A percentile compares a stretch with the other conserved stretches of the same genome.
Conservation (phyloP, 2,888 invertebrate genomes). For the Agriopis marginaria region DNA sequence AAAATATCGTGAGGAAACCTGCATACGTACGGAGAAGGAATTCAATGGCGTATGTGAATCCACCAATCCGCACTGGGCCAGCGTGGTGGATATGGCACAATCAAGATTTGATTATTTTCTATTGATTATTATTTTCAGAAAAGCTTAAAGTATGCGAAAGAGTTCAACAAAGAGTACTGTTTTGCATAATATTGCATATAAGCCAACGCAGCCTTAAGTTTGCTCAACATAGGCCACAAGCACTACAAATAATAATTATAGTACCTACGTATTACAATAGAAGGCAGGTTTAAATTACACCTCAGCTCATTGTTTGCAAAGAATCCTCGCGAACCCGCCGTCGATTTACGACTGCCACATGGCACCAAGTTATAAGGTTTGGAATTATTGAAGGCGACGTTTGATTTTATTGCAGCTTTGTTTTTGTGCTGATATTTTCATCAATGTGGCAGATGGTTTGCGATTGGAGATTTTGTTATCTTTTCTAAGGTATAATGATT, state of each 20-base stretch:
- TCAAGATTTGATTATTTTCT: too few relatives aligned
- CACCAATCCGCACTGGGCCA: too few relatives aligned
- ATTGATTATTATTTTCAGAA: too few relatives aligned
- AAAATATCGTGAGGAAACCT: too few relatives aligned
- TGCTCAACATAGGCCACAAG: too few relatives aligned
- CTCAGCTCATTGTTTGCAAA: slow-evolving; percentile 8
- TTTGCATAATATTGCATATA: too few relatives aligned
- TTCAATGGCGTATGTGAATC: too few relatives aligned
- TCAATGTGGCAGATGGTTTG: slow-evolving; percentile 13
- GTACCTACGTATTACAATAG: background rate
- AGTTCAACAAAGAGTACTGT: too few relatives aligned
- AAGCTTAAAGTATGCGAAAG: too few relatives aligned
- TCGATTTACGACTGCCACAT: slow-evolving; percentile 40
- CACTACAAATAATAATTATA: background rate
- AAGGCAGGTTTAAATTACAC: slow-evolving; percentile 7
- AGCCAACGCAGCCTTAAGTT: too few relatives aligned
- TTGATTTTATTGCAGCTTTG: slow-evolving; percentile 51
- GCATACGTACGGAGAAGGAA: too few relatives aligned
- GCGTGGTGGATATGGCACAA: too few relatives aligned
- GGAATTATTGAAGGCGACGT: slow-evolving; percentile 57
- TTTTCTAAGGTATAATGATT: background rate
- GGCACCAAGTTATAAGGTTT: slow-evolving; percentile 36
- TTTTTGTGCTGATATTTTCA: slow-evolving; percentile 46
- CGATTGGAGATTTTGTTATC: slow-evolving; percentile 12
- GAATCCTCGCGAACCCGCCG: slow-evolving; percentile 28